Evolutionary conservation across 37 sponge, comb jelly and placozoan genomes (phyloP).

Genomic region (Chondrilla cf. caribensis): DNA sequence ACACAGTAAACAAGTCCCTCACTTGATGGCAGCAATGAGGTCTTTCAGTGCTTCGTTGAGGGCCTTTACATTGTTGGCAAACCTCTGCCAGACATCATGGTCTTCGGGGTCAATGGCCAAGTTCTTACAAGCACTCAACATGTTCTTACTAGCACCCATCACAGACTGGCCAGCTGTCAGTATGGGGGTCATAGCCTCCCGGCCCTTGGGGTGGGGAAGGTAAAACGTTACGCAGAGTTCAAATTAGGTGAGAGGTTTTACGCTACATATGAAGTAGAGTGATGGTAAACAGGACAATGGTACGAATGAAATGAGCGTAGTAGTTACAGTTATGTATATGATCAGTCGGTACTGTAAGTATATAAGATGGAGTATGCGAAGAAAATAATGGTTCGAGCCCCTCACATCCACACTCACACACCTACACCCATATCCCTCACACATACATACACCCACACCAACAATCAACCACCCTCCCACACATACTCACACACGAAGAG

Average conservation of each 20-base stretch:
- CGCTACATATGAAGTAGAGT: neutral
- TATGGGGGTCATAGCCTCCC: slow-evolving; percentile 26
- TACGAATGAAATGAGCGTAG: too few relatives aligned
- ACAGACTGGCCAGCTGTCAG: slow-evolving; percentile 44
- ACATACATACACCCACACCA: too few relatives aligned
- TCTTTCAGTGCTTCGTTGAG: slow-evolving; percentile 44
- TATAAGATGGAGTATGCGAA: too few relatives aligned
- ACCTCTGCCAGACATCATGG: slow-evolving; percentile 41
- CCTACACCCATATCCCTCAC: too few relatives aligned
- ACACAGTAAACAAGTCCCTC: neutral
- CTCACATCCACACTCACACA: too few relatives aligned
- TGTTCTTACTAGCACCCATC: slow-evolving; percentile 35
- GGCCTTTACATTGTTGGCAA: slow-evolving; percentile 42
- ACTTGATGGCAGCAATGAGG: slow-evolving; percentile 48
- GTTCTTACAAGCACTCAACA: slow-evolving; percentile 34
- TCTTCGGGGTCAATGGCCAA: slow-evolving; percentile 50
- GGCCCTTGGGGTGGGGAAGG: slow-evolving; percentile 21
- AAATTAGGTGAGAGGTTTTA: neutral
- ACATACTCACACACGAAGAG: too few relatives aligned
- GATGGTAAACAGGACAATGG: too few relatives aligned
- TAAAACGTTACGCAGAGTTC: neutral
- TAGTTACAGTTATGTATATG: too few relatives aligned
- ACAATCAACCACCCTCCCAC: too few relatives aligned
- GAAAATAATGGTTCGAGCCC: too few relatives aligned
- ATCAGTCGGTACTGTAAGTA: too few relatives aligned